A percentile compares a stretch with the other conserved stretches of the same genome.
Evolutionary conservation across 92 coral and sea anemone genomes (phyloP).

Genomic region (Pocillopora grandis): DNA sequence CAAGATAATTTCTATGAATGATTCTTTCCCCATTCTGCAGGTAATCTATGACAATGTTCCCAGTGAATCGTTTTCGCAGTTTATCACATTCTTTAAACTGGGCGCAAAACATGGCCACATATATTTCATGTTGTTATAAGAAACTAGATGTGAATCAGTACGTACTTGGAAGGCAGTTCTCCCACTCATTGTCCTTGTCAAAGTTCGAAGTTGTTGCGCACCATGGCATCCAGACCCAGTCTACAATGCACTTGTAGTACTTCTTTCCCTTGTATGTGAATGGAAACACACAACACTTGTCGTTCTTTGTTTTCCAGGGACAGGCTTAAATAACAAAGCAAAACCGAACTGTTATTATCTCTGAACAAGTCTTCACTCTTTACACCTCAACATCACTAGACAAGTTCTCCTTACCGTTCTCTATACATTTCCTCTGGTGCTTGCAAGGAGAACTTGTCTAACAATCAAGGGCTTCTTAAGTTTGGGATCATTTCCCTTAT

Average conservation of each 20-base stretch:
- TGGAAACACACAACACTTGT: slow-evolving; percentile 51
- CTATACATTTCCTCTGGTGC: too few relatives aligned
- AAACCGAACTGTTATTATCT: not conserved
- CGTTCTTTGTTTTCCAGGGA: slow-evolving; percentile 39
- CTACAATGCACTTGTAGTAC: slow-evolving; percentile 44
- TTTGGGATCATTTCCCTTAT: too few relatives aligned
- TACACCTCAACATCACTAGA: too few relatives aligned
- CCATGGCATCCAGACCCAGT: slow-evolving; percentile 45
- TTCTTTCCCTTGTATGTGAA: slow-evolving; percentile 49
- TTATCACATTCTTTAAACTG: not conserved
- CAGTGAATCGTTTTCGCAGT: too few relatives aligned
- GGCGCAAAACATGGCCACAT: not conserved
- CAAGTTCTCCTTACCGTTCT: too few relatives aligned
- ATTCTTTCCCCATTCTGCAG: too few relatives aligned
- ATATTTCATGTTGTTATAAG: not conserved
- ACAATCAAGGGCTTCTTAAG: too few relatives aligned
- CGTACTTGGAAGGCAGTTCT: slow-evolving; percentile 41
- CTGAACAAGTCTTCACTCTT: not conserved
- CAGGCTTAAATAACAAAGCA: slow-evolving; percentile 22
- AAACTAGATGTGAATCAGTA: not conserved
- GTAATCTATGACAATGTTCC: too few relatives aligned
- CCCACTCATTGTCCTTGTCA: slow-evolving; percentile 49
- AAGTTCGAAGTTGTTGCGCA: slow-evolving; percentile 41
- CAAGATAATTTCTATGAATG: too few relatives aligned
- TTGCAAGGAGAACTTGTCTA: too few relatives aligned